A percentile compares a stretch with the other conserved stretches of the same genome.
Evolutionary conservation across 1,140 invertebrate species (phyloP).

Genomic region (silkworm (Bombyx mori)): ASM3026992v2 NC_085133.1:2610501-2611000

Average conservation of each 20-base stretch:
- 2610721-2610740: slow-evolving; percentile 19
- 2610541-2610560: slow-evolving; percentile 28
- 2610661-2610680: slow-evolving; percentile 45
- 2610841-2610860: slow-evolving; percentile 48
- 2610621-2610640: slow-evolving; percentile 44
- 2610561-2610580: slow-evolving; percentile 17
- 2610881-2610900: slow-evolving; percentile 42
- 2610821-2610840: slow-evolving; percentile 67
- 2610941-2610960: slow-evolving; percentile 68
- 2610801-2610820: slow-evolving; percentile 70
- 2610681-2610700: slow-evolving; percentile 21
- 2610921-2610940: slow-evolving; percentile 23
- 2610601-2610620: slow-evolving; percentile 23
- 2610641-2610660: slow-evolving; percentile 40
- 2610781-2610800: slow-evolving; percentile 70
- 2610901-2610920: slow-evolving; percentile 22
- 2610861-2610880: slow-evolving; percentile 35
- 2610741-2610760: slow-evolving; percentile 51
- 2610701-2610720: slow-evolving; percentile 20
- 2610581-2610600: slow-evolving; percentile 26
- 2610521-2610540: slow-evolving; percentile 13
- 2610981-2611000: slow-evolving; percentile 69
- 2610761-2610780: slow-evolving; percentile 71
- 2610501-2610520: slow-evolving; percentile 49
- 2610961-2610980: slow-evolving; percentile 70